Evolutionary conservation across 1,140 invertebrate genomes (phyloP), one percentile per base, ranked within the genome.

Genomic region (Nilaparvata lugens): DNA sequence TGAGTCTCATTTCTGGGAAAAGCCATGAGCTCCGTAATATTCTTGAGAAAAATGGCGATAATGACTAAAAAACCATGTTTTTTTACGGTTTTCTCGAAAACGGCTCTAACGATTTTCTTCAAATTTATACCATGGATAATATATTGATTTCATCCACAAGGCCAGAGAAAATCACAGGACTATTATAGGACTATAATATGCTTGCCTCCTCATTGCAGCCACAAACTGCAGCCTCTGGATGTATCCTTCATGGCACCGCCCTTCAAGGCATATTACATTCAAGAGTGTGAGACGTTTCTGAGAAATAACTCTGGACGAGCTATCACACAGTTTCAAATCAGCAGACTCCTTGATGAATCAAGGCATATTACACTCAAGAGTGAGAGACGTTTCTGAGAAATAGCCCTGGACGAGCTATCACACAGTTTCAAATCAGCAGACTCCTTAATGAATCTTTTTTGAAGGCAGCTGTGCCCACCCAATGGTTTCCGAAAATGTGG

Each of bases 181-280:
- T 9, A 58, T 72, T 45, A 62, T 19, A 53, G 64, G 9, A 63
- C 60, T 9, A 58, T 72, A 3, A 28, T 28, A 28, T 67, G 62
- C 28, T 61, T 72, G 11, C 71, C 72, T 7, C 69, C 72, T 43
- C 72, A 75, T 38, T 66, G 65, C 55, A 71, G 66, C 3, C 69
- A 73, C 51, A 65, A 68, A 54, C 45, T 78, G 6, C 74, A 77
- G 59, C 73, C 74, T n/a, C 64, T 76, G 3, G 75, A 76, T 64
- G 69, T 73, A 28, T 28, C 63, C 35, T 70, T 76, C 61, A 74
- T 75, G 67, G 65, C 64, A 51, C 69, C 74, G 4, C 9, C n/a
- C n/a, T n/a, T 28, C 28, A 28, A 28, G 28, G 28, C 28, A 28
- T 28, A 28, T 9, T 28, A 28, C 28, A 28, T 28, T 28, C 28